Evolutionary conservation across 2,113 vertebrate genomes (phyloP).

Genomic region (Trichomycterus rosablanca): DNA sequence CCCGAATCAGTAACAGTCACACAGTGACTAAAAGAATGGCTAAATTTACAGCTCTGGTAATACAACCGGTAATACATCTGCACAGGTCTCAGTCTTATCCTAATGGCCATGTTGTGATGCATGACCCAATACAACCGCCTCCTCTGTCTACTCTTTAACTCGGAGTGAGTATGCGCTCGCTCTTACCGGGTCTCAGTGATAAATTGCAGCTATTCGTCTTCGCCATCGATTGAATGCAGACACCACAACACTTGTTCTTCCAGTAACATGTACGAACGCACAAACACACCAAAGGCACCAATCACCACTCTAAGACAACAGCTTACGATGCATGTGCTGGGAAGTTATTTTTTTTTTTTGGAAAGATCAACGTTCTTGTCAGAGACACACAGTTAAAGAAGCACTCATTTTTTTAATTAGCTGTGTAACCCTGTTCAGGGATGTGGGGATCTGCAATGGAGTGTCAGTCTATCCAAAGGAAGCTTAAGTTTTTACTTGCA

Average conservation of each 20-base stretch:
- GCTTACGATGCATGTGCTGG: slow-evolving; percentile 13
- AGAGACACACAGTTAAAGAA: not conserved
- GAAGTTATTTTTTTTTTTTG: no score
- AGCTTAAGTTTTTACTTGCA: no score
- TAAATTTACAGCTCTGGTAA: slow-evolving; percentile 22
- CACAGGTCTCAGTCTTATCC: slow-evolving; percentile 6
- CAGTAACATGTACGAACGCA: not conserved
- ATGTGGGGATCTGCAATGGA: no score
- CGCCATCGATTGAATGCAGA: slow-evolving; percentile 10
- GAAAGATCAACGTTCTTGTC: no score
- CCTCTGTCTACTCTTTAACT: not conserved
- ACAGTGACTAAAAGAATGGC: slow-evolving; percentile 22
- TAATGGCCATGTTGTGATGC: slow-evolving; percentile 17
- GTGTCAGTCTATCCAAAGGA: no score
- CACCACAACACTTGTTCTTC: slow-evolving; percentile 9
- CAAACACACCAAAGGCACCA: not conserved
- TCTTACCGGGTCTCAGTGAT: slow-evolving; percentile 1
- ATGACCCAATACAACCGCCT: not conserved
- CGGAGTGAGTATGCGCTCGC: slow-evolving; percentile 4
- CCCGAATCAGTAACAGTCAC: slow-evolving; percentile 28
- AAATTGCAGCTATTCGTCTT: slow-evolving; percentile 14
- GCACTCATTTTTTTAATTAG: no score
- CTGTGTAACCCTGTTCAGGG: no score
- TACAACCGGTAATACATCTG: slow-evolving; percentile 23
- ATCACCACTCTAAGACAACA: slow-evolving; percentile 1